phyloP scores from a whole-genome alignment of 2,797 vertebrate species.

The Cuculus canorus region DNA sequence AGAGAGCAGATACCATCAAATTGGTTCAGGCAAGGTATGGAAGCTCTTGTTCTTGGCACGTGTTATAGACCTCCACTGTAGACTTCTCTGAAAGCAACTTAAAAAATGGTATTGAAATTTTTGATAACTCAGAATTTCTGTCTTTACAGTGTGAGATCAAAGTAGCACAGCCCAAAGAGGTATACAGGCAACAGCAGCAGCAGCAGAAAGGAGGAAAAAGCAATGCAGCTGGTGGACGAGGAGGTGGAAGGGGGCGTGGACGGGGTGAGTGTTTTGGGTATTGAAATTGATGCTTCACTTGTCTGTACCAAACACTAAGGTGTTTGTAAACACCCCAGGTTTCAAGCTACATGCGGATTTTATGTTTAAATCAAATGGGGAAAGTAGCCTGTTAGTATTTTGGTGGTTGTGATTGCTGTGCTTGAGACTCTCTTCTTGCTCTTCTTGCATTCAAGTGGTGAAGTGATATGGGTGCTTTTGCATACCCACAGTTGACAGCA shows the following conservation, averaged over 20 bases:
- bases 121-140: background rate
- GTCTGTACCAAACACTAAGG: background rate
- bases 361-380: fast-evolving
- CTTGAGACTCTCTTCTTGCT: background rate
- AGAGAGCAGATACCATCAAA: conserved; percentile 89
- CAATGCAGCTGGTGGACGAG: conserved; percentile 75
- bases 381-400: background rate
- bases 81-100: background rate
- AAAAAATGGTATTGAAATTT: background rate
- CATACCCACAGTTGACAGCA: too few species aligned
- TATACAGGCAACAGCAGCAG: conserved; percentile 88
- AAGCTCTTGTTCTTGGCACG: background rate
- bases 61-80: background rate
- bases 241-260: conserved; percentile 84
- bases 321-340: background rate
- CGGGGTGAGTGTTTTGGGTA: conserved; percentile 74
- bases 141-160: conserved; percentile 87
- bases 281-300: background rate
- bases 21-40: conserved; percentile 87
- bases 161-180: conserved; percentile 90
- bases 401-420: background rate
- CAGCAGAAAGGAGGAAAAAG: conserved; percentile 85
- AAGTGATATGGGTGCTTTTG: background rate
- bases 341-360: background rate
- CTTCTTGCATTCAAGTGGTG: background rate